Evolutionary conservation across 1,140 invertebrate species (phyloP).

Genomic region (Heliconius hewitsoni): DNA sequence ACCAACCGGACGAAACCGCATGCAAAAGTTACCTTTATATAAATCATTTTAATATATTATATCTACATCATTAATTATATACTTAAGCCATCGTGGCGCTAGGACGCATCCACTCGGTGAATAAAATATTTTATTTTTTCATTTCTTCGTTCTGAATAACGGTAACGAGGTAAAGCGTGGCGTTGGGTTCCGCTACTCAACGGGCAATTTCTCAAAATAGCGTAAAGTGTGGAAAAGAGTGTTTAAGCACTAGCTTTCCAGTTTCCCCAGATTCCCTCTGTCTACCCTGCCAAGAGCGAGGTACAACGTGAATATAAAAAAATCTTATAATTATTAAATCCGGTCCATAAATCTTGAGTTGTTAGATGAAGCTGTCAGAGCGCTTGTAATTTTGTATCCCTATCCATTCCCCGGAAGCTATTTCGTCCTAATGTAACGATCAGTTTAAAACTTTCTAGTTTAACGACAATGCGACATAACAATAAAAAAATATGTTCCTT

Average conservation of each 20-base stretch:
- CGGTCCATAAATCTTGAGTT: not conserved
- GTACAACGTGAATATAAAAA: no score
- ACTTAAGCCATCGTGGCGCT: no score
- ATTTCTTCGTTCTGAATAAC: not conserved
- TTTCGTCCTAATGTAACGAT: conserved; percentile 12
- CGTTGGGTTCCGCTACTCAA: not conserved
- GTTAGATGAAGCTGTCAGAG: conserved; percentile 13
- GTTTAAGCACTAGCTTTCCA: not conserved
- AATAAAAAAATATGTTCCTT: conserved; percentile 44
- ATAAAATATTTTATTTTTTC: not conserved
- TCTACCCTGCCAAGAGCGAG: no score
- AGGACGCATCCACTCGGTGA: not conserved
- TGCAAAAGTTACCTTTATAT: no score
- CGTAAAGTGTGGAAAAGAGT: no score
- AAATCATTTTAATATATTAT: no score
- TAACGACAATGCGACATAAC: conserved; percentile 36
- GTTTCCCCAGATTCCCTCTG: not conserved
- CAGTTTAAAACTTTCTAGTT: conserved; percentile 44
- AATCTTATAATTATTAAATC: not conserved
- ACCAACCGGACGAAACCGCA: no score
- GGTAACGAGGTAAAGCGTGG: not conserved
- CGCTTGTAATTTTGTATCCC: conserved; percentile 1
- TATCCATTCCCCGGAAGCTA: conserved; percentile 12
- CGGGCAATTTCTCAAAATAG: no score
- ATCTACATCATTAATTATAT: no score